Evolutionary conservation across 2,113 vertebrate genomes (phyloP), one percentile per base, ranked within the genome.

Genomic region (Indri indri): DNA sequence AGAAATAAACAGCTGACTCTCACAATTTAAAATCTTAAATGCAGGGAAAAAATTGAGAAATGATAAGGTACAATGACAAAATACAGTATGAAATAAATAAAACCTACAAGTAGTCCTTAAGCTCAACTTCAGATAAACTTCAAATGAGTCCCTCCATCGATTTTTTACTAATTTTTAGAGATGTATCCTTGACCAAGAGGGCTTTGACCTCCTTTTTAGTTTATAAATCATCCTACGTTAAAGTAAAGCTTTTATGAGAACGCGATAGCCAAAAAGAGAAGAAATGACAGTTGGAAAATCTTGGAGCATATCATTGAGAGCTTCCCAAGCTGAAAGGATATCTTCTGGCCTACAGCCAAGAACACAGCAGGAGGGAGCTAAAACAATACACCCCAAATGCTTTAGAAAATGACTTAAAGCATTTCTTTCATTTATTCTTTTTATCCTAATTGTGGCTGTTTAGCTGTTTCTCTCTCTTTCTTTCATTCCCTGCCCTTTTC

Each of bases 141-240:
- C 47, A 92, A 94, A 66, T 83, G 54, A 90, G 20, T 27, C n/a
- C 12, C 32, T 87, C 17, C 16, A 81, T 63, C 32, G 40, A 37
- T n/a, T 88, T 54, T 84, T 68, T 66, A 61, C 57, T 47, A 65
- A 23, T 68, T 94, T 95, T 90, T 42, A 84, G 74, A 93, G 54
- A 47, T 74, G 6, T 25, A 73, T 66, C 23, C 34, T 73, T 80
- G 91, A 73, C 5, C 37, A 70, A 92, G 86, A 92, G 30, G n/a
- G 68, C 6, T 42, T 63, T 27, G 54, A 77, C 14, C 8, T 34
- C 10, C 7, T 66, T 80, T 70, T 65, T 8, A 25, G 77, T 40
- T 85, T 93, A 88, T 81, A 73, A 95, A 92, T 76, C 73, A 85
- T 32, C 25, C 63, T 68, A 37, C 7, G 20, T 27, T 20, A 66